Evolutionary conservation across 2,797 vertebrate genomes (phyloP).

Genomic region (Apogon hyalosoma): DNA sequence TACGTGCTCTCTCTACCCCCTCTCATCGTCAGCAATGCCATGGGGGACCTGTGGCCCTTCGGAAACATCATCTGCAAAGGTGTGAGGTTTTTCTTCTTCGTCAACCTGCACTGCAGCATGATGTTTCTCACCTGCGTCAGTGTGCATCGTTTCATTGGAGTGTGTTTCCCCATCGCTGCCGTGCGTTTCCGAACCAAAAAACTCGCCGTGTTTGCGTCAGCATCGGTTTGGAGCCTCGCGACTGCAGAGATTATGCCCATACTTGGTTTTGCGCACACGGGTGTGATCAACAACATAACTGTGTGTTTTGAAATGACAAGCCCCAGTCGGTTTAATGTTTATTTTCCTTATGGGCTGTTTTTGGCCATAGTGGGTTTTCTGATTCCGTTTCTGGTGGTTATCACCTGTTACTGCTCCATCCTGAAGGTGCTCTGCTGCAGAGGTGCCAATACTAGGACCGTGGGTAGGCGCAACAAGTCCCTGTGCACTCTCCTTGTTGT

Average conservation of each 20-base stretch:
- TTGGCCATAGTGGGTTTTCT: slow-evolving; percentile 63
- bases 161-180: slow-evolving; percentile 73
- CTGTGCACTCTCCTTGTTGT: slow-evolving; percentile 57
- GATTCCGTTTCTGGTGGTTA: slow-evolving; percentile 65
- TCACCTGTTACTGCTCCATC: slow-evolving; percentile 68
- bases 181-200: slow-evolving; percentile 61
- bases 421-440: slow-evolving; percentile 57
- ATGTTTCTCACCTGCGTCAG: slow-evolving; percentile 79
- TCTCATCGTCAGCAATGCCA: slow-evolving; percentile 67
- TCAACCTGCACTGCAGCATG: slow-evolving; percentile 77
- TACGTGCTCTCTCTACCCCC: slow-evolving; percentile 74
- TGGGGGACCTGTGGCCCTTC: slow-evolving; percentile 70
- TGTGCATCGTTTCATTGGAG: slow-evolving; percentile 70
- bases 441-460: neutral
- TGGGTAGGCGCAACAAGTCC: slow-evolving; percentile 53
- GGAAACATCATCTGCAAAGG: slow-evolving; percentile 68
- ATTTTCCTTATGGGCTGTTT: slow-evolving; percentile 64
- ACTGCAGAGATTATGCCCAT: slow-evolving; percentile 68
- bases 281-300: slow-evolving; percentile 33
- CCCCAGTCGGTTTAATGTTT: slow-evolving; percentile 52
- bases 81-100: slow-evolving; percentile 70
- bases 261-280: slow-evolving; percentile 60
- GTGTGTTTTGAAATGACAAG: slow-evolving; percentile 74
- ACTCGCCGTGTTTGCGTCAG: slow-evolving; percentile 35
- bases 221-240: slow-evolving; percentile 65